Base-by-base conservation (phyloP, 2,797 vertebrate genomes). In the Huso huso region DNA sequence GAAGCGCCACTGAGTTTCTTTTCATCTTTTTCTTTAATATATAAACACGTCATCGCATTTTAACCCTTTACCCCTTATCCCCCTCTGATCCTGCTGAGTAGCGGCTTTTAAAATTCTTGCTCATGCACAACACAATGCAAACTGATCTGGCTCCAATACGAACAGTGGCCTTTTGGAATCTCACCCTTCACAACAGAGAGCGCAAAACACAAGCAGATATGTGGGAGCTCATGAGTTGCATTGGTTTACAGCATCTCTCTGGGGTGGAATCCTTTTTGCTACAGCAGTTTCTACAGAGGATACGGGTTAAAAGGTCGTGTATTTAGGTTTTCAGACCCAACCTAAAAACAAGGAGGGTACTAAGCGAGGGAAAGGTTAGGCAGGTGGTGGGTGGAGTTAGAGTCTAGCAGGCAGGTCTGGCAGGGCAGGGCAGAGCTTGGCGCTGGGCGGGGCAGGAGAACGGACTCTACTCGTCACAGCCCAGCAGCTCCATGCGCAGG, bases 401-500 rank as follows among this genome's bases (percentile, higher is more conserved):
- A 37, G 23, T 37, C 23, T 37, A 37, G 23, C 23, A 37, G 23
- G 23, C 23, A 37, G 23, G 23, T 37, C 23, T 37, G 23, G 15
- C 15, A 18, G 15, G 15, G 23, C 23, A 37, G 23, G 70, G 65
- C 18, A 50, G 68, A 59, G 51, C 61, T 48, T 49, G 13, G 70
- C 67, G 64, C 51, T 61, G 71, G 57, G 65, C 23, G 23, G 23
- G 23, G 23, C 1, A 6, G 62, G 58, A 48, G 63, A 8, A 51
- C 1, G 2, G 65, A 13, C 4, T 74, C 70, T 85, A 93, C 66
- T 89, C 81, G 0, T 96, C 91, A 1, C 95, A 99, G 74, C 96
- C 96, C 75, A 99, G 87, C 76, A 99, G 91, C 85, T 99, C 97
- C 88, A 97, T 84, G 0, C 97, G 92, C 62, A 99, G 83, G 49